Conservation (phyloP, 2,797 vertebrate genomes). For the Sebastes kiyomatsui region DNA sequence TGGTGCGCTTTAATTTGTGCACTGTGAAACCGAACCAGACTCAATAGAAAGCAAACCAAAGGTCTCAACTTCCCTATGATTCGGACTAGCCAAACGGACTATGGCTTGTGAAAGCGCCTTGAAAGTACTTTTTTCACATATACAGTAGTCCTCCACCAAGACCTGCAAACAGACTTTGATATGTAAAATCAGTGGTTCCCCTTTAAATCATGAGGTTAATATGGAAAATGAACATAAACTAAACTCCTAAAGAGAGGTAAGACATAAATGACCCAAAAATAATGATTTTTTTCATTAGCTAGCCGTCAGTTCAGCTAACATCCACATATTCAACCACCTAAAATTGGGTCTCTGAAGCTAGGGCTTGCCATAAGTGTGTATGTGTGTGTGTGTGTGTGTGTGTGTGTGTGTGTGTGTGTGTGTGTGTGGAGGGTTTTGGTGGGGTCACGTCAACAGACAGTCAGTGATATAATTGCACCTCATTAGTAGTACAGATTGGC, state of each 20-base stretch:
- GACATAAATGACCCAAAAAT: neutral
- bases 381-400: neutral
- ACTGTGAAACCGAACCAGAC: too few species aligned
- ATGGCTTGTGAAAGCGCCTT: too few species aligned
- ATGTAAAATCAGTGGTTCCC: neutral
- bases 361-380: neutral
- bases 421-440: slow-evolving; percentile 47
- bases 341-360: slow-evolving; percentile 5
- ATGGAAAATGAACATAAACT: neutral
- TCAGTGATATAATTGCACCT: slow-evolving; percentile 70
- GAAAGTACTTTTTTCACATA: too few species aligned
- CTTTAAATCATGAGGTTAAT: neutral
- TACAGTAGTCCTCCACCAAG: too few species aligned
- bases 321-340: neutral
- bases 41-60: too few species aligned
- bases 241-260: neutral
- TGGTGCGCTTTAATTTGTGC: too few species aligned
- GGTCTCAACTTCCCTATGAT: too few species aligned
- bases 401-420: slow-evolving; percentile 9
- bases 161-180: neutral
- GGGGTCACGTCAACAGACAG: slow-evolving; percentile 69
- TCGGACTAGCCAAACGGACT: too few species aligned
- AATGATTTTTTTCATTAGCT: neutral
- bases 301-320: neutral
- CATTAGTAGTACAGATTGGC: slow-evolving; percentile 71